A percentile compares a stretch with the other conserved stretches of the same genome.
phyloP scores from a whole-genome alignment of 2,113 vertebrate genomes.

The Mus musculus region DNA sequence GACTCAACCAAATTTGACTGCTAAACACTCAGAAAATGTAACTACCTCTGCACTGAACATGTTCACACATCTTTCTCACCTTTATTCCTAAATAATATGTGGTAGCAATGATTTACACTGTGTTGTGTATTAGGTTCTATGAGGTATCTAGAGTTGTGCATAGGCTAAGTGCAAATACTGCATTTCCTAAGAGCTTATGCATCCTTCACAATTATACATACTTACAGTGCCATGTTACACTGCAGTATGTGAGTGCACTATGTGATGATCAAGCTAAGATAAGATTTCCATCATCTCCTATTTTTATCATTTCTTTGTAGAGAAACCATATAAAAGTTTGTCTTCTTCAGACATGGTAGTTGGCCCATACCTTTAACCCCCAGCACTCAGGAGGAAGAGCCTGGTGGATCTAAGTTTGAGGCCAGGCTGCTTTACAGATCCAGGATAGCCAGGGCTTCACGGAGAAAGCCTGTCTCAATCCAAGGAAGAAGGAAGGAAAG shows the following conservation, averaged over 20 bases:
- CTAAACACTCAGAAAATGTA: neutral
- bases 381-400: neutral
- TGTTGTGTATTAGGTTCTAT: neutral
- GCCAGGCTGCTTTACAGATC: neutral
- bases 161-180: neutral
- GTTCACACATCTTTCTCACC: too few relatives aligned
- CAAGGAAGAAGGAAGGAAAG: neutral
- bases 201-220: neutral
- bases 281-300: neutral
- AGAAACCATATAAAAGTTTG: neutral
- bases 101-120: neutral
- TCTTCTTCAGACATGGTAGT: neutral
- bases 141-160: neutral
- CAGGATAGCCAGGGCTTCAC: neutral
- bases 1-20: neutral
- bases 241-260: neutral
- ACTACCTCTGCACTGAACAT: neutral
- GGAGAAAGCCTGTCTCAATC: too few relatives aligned
- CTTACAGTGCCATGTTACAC: neutral
- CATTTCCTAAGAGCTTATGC: neutral
- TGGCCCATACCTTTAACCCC: neutral
- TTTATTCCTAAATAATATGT: neutral
- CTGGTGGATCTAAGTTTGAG: neutral
- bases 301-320: neutral
- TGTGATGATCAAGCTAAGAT: neutral